Evolutionary conservation across 2,113 vertebrate species (phyloP).

Genomic region (Motacilla tschutschensis): DNA sequence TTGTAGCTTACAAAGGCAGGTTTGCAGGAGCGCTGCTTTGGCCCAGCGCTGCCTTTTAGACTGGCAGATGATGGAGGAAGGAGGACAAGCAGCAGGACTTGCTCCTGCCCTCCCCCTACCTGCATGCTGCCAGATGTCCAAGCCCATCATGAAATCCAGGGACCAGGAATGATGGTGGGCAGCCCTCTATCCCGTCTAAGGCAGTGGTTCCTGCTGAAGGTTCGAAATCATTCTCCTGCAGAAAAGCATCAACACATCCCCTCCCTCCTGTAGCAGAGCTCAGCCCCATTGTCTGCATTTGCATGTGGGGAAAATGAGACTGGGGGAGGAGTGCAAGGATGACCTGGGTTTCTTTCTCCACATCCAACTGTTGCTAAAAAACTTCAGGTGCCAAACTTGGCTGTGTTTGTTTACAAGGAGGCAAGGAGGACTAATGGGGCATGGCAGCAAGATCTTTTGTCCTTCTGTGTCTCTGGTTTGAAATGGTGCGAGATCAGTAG

Average conservation of each 20-base stretch:
- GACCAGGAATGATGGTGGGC: neutral
- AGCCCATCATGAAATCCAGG: neutral
- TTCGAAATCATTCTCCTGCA: neutral
- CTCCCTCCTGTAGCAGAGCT: neutral
- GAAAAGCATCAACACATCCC: neutral
- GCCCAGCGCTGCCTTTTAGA: accelerated
- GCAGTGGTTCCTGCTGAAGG: neutral
- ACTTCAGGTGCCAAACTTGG: neutral
- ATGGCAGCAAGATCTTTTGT: neutral
- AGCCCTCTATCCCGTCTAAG: accelerated
- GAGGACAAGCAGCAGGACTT: neutral
- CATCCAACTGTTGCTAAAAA: accelerated
- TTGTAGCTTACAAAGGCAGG: accelerated
- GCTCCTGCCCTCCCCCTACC: neutral
- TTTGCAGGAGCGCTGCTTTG: neutral
- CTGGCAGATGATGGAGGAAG: neutral
- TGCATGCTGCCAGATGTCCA: neutral
- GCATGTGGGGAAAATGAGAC: neutral
- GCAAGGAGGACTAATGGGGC: neutral
- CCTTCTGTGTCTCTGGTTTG: neutral
- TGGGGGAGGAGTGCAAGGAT: neutral
- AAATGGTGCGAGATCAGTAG: neutral
- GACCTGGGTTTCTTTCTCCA: neutral
- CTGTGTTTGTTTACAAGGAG: neutral
- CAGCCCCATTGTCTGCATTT: neutral